Percentiles rank a stretch among this genome's conserved stretches.
Evolutionary conservation across 2,888 invertebrate genomes (phyloP).

Genomic region (Theodoxus fluviatilis): DNA sequence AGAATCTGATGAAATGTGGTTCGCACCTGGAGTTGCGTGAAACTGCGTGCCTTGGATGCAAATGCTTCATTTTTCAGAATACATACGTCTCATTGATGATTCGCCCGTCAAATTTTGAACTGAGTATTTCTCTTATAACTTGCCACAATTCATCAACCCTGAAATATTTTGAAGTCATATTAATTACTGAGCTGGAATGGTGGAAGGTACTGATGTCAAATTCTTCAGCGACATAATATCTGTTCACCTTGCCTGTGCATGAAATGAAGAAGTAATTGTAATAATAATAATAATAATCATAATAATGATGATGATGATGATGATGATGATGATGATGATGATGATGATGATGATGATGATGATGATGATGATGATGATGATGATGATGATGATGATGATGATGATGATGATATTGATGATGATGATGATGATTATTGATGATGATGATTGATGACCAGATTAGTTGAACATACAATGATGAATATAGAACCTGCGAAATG

Average conservation of each 20-base stretch:
- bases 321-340: not conserved
- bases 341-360: not conserved
- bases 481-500: too few species aligned
- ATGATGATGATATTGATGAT: not conserved
- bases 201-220: not conserved
- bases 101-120: too few species aligned
- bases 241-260: too few species aligned
- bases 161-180: not conserved
- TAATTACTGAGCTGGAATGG: not conserved
- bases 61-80: too few species aligned
- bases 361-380: conserved; percentile 2
- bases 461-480: too few species aligned
- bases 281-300: not conserved
- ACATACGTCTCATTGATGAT: not conserved
- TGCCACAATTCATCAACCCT: too few species aligned
- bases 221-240: too few species aligned
- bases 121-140: too few species aligned
- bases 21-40: too few species aligned
- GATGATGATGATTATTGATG: not conserved
- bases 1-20: too few species aligned
- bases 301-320: not conserved
- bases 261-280: not conserved
- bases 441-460: too few species aligned
- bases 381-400: not conserved
- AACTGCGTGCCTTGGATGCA: too few species aligned